Evolutionary conservation across 2,797 vertebrate species (phyloP).

Genomic region (Darevskia mixta): DNA sequence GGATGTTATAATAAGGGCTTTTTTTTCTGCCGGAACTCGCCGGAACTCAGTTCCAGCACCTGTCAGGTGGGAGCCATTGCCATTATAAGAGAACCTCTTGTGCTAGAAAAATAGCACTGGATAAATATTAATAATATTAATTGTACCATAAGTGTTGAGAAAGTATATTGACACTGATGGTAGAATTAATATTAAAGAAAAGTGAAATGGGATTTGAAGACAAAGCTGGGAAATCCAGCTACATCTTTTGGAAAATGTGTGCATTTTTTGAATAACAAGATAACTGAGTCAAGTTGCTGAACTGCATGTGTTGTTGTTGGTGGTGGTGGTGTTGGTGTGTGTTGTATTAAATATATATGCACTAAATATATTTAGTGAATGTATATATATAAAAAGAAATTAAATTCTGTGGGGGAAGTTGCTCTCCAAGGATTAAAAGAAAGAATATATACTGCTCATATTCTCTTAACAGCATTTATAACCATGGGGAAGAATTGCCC

Average conservation of each 20-base stretch:
- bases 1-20: neutral
- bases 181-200: neutral
- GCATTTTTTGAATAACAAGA: neutral
- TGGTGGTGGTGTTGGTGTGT: too few relatives aligned
- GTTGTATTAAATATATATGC: too few relatives aligned
- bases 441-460: neutral
- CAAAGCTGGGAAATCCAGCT: neutral
- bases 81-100: too few relatives aligned
- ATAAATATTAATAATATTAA: neutral
- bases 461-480: neutral
- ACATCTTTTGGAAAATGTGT: neutral
- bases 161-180: neutral
- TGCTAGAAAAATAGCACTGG: too few relatives aligned
- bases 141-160: neutral
- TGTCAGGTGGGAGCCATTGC: too few relatives aligned
- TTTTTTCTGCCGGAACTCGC: too few relatives aligned
- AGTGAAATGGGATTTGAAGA: neutral
- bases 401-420: neutral
- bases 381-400: too few relatives aligned
- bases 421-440: neutral
- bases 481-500: conserved; percentile 31
- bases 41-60: too few relatives aligned
- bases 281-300: neutral
- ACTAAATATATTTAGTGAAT: neutral
- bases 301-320: neutral